Conservation (phyloP, 1,140 invertebrate genomes). For the Lanistes nyassanus region DNA sequence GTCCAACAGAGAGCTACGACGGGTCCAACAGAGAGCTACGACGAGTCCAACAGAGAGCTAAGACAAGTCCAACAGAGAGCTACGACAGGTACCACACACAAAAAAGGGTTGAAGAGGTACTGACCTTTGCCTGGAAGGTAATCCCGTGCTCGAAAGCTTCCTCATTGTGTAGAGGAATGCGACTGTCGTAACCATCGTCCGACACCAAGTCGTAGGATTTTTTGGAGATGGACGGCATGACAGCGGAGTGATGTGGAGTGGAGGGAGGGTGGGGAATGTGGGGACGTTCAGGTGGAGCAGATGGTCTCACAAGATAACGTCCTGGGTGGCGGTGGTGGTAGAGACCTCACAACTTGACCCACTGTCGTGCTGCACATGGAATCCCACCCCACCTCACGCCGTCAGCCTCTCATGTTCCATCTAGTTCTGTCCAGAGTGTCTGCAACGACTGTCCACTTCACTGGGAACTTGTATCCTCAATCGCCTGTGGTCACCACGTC, state of each 20-base stretch:
- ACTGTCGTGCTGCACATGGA: not conserved
- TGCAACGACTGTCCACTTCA: no score
- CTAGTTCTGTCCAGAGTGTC: no score
- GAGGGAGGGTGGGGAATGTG: no score
- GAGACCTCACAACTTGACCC: not conserved
- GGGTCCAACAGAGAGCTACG: no score
- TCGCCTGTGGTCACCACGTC: no score
- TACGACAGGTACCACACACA: no score
- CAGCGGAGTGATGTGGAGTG: no score
- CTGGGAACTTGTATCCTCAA: no score
- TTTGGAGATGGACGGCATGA: slow-evolving; percentile 54
- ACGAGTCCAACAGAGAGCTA: no score
- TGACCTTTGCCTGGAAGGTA: slow-evolving; percentile 96
- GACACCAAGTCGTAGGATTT: slow-evolving; percentile 87
- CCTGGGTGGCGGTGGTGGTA: not conserved
- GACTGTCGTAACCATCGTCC: slow-evolving; percentile 93
- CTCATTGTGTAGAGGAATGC: slow-evolving; percentile 93
- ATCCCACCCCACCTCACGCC: not conserved
- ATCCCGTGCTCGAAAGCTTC: slow-evolving; percentile 97
- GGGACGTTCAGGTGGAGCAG: not conserved
- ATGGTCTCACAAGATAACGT: not conserved
- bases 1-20: no score
- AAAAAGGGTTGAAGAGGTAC: slow-evolving; percentile 16
- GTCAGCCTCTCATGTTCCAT: not conserved
- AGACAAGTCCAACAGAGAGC: no score